These are phyloP conservation scores for Bombus balteatus DNA, from an alignment of 1,140 invertebrate genomes.

Conservation along the genomic window DNA sequence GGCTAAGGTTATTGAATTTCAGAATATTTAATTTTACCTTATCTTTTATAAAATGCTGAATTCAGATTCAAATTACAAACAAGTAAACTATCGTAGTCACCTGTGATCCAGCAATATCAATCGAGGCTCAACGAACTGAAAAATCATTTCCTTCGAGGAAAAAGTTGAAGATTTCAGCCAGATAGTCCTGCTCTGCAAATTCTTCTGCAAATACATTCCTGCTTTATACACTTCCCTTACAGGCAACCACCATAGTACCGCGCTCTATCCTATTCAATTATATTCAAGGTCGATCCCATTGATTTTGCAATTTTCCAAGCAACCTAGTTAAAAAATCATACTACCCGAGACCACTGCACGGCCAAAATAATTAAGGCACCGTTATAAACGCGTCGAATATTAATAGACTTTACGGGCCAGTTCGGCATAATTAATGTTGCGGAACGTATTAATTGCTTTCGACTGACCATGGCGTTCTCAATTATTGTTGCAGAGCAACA, in stretches of 20 bases:
- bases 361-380: neutral
- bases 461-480: slow-evolving; percentile 5
- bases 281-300: neutral
- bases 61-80: no score
- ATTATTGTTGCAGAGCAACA: slow-evolving; percentile 86
- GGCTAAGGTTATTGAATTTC: no score
- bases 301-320: neutral
- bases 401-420: neutral
- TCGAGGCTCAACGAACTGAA: no score
- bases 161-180: neutral
- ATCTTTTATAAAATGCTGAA: no score
- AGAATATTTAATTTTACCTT: no score
- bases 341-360: no score
- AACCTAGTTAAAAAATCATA: neutral
- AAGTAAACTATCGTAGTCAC: no score
- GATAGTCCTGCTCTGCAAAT: no score
- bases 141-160: neutral
- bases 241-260: neutral
- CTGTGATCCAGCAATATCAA: no score
- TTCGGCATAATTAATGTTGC: neutral
- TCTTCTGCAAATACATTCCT: neutral
- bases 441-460: slow-evolving; percentile 13
- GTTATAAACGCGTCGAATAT: neutral
- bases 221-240: neutral
- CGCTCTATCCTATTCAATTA: neutral